These are phyloP conservation scores for Aleiodes leptofemur DNA, from an alignment of 2,888 invertebrate genomes.

Conservation along the genomic window DNA sequence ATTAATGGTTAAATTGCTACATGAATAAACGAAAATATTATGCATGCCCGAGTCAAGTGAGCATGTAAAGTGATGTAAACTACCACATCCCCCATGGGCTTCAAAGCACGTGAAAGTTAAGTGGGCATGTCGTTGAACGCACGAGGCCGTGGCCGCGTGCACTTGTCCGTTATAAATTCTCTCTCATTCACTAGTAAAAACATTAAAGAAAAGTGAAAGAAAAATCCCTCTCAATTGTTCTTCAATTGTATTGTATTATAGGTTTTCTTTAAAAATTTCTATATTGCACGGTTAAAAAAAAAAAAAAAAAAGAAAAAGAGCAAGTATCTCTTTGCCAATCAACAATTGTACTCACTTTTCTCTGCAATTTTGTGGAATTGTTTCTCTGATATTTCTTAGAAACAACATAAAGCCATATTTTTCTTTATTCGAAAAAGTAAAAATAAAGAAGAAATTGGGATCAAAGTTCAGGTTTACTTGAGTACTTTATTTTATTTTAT, in stretches of 20 bases:
- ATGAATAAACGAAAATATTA: constrained; percentile 28
- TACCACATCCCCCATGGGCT: constrained; percentile 60
- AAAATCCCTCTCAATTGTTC: constrained; percentile 67
- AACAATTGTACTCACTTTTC: background rate
- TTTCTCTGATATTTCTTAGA: background rate
- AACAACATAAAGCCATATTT: background rate
- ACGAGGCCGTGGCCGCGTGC: constrained; percentile 63
- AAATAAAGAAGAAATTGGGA: background rate
- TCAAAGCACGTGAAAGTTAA: constrained; percentile 68
- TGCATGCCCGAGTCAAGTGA: constrained; percentile 63
- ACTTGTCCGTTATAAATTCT: constrained; percentile 29
- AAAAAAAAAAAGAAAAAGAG: no score
- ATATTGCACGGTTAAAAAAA: background rate
- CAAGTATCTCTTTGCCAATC: no score
- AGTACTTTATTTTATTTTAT: constrained; percentile 12
- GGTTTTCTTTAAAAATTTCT: constrained; percentile 40
- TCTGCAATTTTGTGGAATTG: constrained; percentile 4
- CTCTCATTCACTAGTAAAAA: background rate
- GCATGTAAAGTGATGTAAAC: constrained; percentile 61
- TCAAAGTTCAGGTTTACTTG: constrained; percentile 12
- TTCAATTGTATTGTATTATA: constrained; percentile 67
- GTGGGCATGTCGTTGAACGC: constrained; percentile 65
- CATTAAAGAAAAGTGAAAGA: constrained; percentile 10
- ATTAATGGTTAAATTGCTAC: constrained; percentile 12
- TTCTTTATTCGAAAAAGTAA: background rate